phyloP scores from a whole-genome alignment of 2,888 invertebrate genomes.

The Caenorhabditis uteleia region DNA sequence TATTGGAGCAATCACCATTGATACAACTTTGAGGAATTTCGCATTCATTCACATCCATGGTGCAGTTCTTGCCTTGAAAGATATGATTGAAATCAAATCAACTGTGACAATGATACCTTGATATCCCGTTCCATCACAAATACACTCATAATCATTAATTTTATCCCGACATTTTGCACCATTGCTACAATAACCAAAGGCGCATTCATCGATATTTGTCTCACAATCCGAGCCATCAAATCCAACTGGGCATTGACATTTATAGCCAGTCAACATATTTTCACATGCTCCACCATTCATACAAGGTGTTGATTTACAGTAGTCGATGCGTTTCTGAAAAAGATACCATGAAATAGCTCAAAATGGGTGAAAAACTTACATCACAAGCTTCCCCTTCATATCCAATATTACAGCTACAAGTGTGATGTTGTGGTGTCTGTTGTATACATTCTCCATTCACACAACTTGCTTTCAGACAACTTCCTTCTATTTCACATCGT shows the following conservation, averaged over 20 bases:
- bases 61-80: slow-evolving; percentile 53
- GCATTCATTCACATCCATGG: slow-evolving; percentile 65
- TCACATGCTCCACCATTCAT: slow-evolving; percentile 77
- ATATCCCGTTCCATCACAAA: slow-evolving; percentile 62
- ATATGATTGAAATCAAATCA: background rate
- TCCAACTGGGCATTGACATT: slow-evolving; percentile 59
- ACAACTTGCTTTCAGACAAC: slow-evolving; percentile 51
- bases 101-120: slow-evolving; percentile 14
- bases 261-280: slow-evolving; percentile 81
- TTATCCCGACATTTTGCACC: slow-evolving; percentile 60
- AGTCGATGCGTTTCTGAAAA: slow-evolving; percentile 59
- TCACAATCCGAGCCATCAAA: slow-evolving; percentile 63
- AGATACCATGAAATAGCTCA: too few species aligned
- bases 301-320: slow-evolving; percentile 57
- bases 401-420: slow-evolving; percentile 53
- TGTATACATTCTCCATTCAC: slow-evolving; percentile 56
- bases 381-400: slow-evolving; percentile 51
- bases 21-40: slow-evolving; percentile 51
- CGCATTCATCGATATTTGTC: slow-evolving; percentile 65
- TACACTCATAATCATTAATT: slow-evolving; percentile 63
- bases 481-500: slow-evolving; percentile 54
- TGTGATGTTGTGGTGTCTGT: slow-evolving; percentile 45
- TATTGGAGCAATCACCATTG: slow-evolving; percentile 62
- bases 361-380: slow-evolving; percentile 22
- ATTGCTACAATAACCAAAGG: slow-evolving; percentile 52